Base-by-base conservation (phyloP, 2,113 vertebrate species). In the Carassius auratus region DNA sequence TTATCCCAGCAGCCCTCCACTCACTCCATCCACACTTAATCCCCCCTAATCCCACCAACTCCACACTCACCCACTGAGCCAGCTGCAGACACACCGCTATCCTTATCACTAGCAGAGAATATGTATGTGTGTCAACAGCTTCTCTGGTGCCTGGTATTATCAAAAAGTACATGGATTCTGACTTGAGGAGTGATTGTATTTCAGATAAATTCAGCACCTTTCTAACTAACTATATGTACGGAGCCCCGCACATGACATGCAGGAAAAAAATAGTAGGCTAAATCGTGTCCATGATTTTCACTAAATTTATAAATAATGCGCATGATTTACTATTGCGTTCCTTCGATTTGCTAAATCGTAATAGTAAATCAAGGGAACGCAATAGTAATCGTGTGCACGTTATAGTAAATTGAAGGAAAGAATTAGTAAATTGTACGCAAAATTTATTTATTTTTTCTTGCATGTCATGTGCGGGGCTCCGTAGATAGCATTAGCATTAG, bases 11-110 rank as follows among this genome's bases (percentile, higher is more conserved):
- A 92, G 94, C 93, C 93, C 94, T 94, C 93, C 93, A 92, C 85
- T 93, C 92, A 93, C 94, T 94, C 93, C 93, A 94, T 95, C 93
- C 94, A 93, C 93, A 92, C 91, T 84, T 95, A 95, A 95, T 95
- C 93, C 94, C 92, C 91, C 92, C 94, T 94, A 95, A 94, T 95
- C 93, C 94, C 92, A 92, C 89, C 90, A 91, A 94, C 92, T 93
- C 93, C 87, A 92, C 93, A 91, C 93, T 84, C 84, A 69, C 87
- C 93, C 93, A 92, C 92, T 87, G 6, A 42, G 8, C 42, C 91
- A 76, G 64, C 93, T 93, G 92, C 93, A 93, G 92, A 94, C 92
- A 93, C 90, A 91, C 91, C 90, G 90, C 92, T 92, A 94, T 93
- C 91, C 93, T 92, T 93, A 94, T 94, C 92, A 88, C 90, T 90